Percentiles rank a stretch among this genome's conserved stretches.
Conservation (phyloP, 2,113 vertebrate genomes). For the Onychostruthus taczanowskii region DNA sequence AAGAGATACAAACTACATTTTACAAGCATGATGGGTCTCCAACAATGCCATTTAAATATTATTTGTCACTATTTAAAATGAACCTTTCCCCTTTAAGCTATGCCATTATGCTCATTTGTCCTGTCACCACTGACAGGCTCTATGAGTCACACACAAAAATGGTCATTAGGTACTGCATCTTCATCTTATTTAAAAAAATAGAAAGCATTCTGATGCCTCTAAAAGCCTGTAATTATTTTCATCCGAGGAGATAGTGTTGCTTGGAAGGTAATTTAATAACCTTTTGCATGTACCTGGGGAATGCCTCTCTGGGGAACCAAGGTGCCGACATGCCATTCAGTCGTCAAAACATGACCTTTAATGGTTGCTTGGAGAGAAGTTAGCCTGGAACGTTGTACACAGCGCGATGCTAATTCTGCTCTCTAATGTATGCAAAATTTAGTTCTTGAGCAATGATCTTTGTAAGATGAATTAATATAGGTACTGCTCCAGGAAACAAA, state of each 20-base stretch:
- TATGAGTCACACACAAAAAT: conserved; percentile 97
- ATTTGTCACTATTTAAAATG: conserved; percentile 90
- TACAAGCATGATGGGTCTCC: conserved; percentile 93
- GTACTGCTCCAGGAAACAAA: conserved; percentile 79
- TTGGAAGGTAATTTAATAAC: conserved; percentile 99
- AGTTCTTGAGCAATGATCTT: conserved; percentile 83
- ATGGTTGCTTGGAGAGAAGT: conserved; percentile 98
- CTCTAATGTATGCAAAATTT: conserved; percentile 97
- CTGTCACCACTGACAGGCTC: conserved; percentile 95
- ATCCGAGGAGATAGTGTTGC: conserved; percentile 91
- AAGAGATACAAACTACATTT: conserved; percentile 87
- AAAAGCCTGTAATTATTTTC: conserved; percentile 99
- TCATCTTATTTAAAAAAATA: conserved; percentile 92
- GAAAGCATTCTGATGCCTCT: conserved; percentile 92
- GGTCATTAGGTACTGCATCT: conserved; percentile 98
- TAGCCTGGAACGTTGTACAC: conserved; percentile 90
- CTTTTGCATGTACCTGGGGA: conserved; percentile 99
- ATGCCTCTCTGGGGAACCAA: conserved; percentile 96
- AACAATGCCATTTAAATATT: conserved; percentile 96
- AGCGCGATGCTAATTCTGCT: conserved; percentile 93
- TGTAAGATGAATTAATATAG: conserved; percentile 83
- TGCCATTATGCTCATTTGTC: conserved; percentile 98
- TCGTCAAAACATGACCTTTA: conserved; percentile 99
- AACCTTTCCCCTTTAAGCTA: conserved; percentile 91
- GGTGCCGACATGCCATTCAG: conserved; percentile 99